Percentiles rank a stretch among this genome's conserved stretches.
phyloP scores from a whole-genome alignment of 2,888 invertebrate species.

The Eilema griseolum region DNA sequence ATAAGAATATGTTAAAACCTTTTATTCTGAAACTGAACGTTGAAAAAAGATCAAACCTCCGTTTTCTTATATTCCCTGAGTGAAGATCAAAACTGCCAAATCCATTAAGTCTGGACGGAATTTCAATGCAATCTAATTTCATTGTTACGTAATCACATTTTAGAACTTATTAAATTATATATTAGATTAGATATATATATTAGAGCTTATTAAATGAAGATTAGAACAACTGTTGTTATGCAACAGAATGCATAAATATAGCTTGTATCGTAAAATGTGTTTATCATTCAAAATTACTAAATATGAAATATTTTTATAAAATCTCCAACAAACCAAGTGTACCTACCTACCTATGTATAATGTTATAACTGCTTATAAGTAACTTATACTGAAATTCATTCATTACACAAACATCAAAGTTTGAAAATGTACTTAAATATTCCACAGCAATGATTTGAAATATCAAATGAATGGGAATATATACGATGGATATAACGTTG shows the following conservation, averaged over 20 bases:
- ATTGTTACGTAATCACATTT: neutral
- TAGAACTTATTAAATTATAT: too few relatives aligned
- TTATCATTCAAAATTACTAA: neutral
- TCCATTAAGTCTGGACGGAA: neutral
- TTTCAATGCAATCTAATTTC: neutral
- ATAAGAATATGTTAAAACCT: neutral
- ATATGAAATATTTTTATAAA: neutral
- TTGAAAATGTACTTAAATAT: constrained; percentile 23
- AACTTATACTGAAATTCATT: constrained; percentile 3
- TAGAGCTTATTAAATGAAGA: neutral
- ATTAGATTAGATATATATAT: too few relatives aligned
- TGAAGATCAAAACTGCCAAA: neutral
- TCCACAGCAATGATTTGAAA: constrained; percentile 34
- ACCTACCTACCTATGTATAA: neutral
- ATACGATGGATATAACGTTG: constrained; percentile 30
- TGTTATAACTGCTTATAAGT: neutral
- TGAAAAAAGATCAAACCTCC: neutral
- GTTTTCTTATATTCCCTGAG: neutral
- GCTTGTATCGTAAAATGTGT: neutral
- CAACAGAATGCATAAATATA: neutral
- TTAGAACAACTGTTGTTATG: too few relatives aligned
- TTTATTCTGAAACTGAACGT: neutral
- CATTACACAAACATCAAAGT: constrained; percentile 20
- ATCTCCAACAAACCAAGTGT: neutral
- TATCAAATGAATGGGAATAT: constrained; percentile 30